Evolutionary conservation across 2,888 invertebrate genomes (phyloP).

Genomic region (Lathronympha strigana): DNA sequence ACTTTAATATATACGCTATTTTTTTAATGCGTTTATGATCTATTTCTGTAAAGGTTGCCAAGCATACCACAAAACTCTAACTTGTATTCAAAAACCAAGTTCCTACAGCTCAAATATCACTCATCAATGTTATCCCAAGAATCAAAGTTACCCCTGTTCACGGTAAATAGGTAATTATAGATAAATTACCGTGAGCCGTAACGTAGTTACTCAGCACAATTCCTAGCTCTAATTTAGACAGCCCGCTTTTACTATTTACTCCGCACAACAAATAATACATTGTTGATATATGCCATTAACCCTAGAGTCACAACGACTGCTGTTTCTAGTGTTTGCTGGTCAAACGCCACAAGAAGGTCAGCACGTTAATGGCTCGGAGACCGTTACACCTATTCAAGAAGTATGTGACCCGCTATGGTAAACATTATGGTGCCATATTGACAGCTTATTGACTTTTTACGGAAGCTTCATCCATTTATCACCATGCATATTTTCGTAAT

Average conservation of each 20-base stretch:
- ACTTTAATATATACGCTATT: no score
- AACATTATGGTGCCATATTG: background rate
- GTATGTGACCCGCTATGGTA: conserved; percentile 10
- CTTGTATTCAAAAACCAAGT: no score
- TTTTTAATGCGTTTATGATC: no score
- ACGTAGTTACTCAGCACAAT: conserved; percentile 7
- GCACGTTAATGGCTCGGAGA: conserved; percentile 24
- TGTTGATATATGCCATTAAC: conserved; percentile 33
- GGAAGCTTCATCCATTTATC: background rate
- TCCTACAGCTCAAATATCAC: no score
- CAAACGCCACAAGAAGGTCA: conserved; percentile 29
- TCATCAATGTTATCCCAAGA: no score
- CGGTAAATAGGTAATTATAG: no score
- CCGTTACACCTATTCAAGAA: conserved; percentile 20
- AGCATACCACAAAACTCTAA: no score
- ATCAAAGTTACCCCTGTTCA: no score
- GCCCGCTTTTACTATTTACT: conserved; percentile 26
- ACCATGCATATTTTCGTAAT: no score
- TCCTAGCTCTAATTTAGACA: background rate
- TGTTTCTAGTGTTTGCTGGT: conserved; percentile 26
- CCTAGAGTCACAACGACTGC: conserved; percentile 13
- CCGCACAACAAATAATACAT: conserved; percentile 4
- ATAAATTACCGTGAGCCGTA: no score
- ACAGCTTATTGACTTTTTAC: conserved; percentile 10
- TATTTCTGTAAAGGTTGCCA: no score